Conservation (phyloP, 2,797 vertebrate genomes). For the Takifugu ocellatus region DNA sequence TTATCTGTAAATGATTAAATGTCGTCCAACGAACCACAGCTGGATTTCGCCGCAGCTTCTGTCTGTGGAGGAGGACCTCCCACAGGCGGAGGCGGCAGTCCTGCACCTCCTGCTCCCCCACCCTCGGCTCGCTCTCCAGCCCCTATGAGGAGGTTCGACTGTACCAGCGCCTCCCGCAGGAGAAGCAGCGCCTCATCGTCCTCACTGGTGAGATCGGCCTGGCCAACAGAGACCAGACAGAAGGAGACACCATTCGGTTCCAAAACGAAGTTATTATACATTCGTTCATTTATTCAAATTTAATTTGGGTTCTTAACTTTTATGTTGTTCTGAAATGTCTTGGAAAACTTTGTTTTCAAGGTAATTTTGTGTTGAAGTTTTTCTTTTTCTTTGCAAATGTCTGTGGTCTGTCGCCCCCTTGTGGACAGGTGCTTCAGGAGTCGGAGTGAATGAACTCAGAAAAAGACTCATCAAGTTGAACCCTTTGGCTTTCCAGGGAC, state of each 20-base stretch:
- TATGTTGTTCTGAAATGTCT: too few species aligned
- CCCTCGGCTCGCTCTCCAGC: slow-evolving; percentile 56
- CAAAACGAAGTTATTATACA: too few species aligned
- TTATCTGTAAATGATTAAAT: too few species aligned
- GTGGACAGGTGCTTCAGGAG: slow-evolving; percentile 83
- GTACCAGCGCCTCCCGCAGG: slow-evolving; percentile 80
- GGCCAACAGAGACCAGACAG: too few species aligned
- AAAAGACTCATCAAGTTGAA: slow-evolving; percentile 83
- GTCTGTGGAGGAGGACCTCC: slow-evolving; percentile 81
- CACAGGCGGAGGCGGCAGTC: slow-evolving; percentile 60
- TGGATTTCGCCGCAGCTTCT: slow-evolving; percentile 87
- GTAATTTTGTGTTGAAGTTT: too few species aligned
- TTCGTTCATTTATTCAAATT: too few species aligned
- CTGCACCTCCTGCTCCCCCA: slow-evolving; percentile 62
- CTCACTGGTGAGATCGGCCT: slow-evolving; percentile 79
- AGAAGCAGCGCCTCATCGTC: slow-evolving; percentile 81
- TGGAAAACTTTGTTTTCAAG: too few species aligned
- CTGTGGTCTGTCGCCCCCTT: neutral
- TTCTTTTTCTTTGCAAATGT: too few species aligned
- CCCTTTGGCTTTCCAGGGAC: slow-evolving; percentile 81
- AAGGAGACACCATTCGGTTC: too few species aligned
- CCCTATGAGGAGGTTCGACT: slow-evolving; percentile 86
- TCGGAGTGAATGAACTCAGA: slow-evolving; percentile 88
- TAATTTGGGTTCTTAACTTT: too few species aligned
- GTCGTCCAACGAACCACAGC: slow-evolving; percentile 61